Evolutionary conservation across 1,140 invertebrate genomes (phyloP).

Genomic region (Lordiphosa clarofinis): DNA sequence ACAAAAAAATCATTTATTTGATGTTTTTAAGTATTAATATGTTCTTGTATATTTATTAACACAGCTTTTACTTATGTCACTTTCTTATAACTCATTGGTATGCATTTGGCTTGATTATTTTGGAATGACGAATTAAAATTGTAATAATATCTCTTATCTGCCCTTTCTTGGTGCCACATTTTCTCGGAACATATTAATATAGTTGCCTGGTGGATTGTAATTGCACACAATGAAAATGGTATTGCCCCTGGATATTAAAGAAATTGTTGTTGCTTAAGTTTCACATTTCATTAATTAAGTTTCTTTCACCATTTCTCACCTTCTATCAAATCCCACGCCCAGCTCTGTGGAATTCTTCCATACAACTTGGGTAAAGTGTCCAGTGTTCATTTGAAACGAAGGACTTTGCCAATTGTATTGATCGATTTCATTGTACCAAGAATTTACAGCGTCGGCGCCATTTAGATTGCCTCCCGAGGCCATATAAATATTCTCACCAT

Average conservation of each 20-base stretch:
- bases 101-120: background rate
- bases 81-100: no score
- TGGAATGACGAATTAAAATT: constrained; percentile 4
- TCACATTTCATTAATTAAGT: no score
- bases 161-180: constrained; percentile 48
- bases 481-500: constrained; percentile 92
- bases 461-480: constrained; percentile 82
- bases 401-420: constrained; percentile 82
- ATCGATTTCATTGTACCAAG: constrained; percentile 84
- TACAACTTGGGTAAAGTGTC: constrained; percentile 87
- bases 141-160: constrained; percentile 10
- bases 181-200: constrained; percentile 25
- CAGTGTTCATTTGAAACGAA: constrained; percentile 83
- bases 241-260: constrained; percentile 30
- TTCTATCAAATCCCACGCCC: constrained; percentile 87
- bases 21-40: no score
- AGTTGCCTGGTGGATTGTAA: constrained; percentile 69
- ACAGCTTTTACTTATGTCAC: no score
- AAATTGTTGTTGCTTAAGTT: background rate
- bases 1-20: no score
- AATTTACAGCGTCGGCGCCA: constrained; percentile 82
- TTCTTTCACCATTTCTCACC: constrained; percentile 28
- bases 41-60: no score
- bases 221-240: constrained; percentile 62
- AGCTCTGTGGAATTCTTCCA: constrained; percentile 86